Evolutionary conservation across 2,797 vertebrate genomes (phyloP).

Genomic region (Chanos chanos): DNA sequence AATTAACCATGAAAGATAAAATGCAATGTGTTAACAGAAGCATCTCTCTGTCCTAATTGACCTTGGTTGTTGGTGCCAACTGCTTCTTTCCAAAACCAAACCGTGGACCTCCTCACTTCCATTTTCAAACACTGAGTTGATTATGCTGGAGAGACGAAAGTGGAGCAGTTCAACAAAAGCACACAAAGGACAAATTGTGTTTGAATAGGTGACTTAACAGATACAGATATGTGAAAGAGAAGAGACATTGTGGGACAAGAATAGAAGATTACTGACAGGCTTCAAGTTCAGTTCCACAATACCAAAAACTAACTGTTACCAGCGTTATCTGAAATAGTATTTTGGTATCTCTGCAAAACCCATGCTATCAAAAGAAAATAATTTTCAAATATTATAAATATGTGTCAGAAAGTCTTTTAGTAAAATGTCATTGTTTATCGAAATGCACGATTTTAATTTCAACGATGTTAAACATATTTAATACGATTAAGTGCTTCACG

Average conservation of each 20-base stretch:
- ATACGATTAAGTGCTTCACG: too few species aligned
- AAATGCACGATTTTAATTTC: too few species aligned
- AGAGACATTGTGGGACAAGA: not conserved
- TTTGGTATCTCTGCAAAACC: too few species aligned
- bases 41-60: conserved; percentile 3
- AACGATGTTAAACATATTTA: too few species aligned
- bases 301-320: too few species aligned
- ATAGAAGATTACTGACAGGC: not conserved
- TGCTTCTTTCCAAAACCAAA: not conserved
- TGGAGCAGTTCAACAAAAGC: conserved; percentile 1
- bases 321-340: too few species aligned
- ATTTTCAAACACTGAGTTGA: not conserved
- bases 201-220: not conserved
- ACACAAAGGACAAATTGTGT: conserved; percentile 17
- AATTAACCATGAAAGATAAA: not conserved
- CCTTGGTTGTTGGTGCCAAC: not conserved
- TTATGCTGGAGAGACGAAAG: not conserved
- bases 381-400: too few species aligned
- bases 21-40: not conserved
- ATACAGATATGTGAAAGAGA: too few species aligned
- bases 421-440: too few species aligned
- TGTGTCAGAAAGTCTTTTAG: too few species aligned
- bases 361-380: too few species aligned
- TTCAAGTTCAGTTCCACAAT: not conserved
- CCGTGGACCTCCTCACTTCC: not conserved